These are phyloP conservation scores for Fregata magnificens DNA, from an alignment of 2,113 vertebrate species.

Conservation along the genomic window DNA sequence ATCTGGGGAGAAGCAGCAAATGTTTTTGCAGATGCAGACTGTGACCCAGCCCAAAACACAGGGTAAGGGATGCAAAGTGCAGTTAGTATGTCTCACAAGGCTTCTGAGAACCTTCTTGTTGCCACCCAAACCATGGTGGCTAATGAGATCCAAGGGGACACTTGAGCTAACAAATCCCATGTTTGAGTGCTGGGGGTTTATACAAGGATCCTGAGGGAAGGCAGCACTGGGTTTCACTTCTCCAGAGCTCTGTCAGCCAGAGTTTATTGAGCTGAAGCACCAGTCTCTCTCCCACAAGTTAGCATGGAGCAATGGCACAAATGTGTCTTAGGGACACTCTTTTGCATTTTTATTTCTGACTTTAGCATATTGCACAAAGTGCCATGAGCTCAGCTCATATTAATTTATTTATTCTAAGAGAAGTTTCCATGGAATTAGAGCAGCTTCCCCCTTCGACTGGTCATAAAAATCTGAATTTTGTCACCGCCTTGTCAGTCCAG, in stretches of 20 bases:
- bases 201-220: background rate
- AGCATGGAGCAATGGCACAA: background rate
- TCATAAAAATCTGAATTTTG: background rate
- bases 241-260: background rate
- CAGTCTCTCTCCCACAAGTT: background rate
- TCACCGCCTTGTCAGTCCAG: rapidly evolving
- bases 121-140: background rate
- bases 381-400: background rate
- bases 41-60: background rate
- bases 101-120: background rate
- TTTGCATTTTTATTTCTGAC: background rate
- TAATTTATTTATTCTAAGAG: background rate
- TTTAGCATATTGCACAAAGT: background rate
- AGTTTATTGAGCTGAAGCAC: background rate
- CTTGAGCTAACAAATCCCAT: background rate
- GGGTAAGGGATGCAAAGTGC: background rate
- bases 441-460: background rate
- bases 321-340: background rate
- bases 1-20: background rate
- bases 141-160: background rate
- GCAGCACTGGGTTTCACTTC: background rate
- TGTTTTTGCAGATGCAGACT: background rate
- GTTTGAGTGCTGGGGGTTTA: background rate
- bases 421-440: background rate
- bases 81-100: background rate